Percentiles rank a stretch among this genome's conserved stretches.
These are phyloP conservation scores for Wasmannia auropunctata DNA, from an alignment of 1,140 invertebrate species.

Conservation along the genomic window DNA sequence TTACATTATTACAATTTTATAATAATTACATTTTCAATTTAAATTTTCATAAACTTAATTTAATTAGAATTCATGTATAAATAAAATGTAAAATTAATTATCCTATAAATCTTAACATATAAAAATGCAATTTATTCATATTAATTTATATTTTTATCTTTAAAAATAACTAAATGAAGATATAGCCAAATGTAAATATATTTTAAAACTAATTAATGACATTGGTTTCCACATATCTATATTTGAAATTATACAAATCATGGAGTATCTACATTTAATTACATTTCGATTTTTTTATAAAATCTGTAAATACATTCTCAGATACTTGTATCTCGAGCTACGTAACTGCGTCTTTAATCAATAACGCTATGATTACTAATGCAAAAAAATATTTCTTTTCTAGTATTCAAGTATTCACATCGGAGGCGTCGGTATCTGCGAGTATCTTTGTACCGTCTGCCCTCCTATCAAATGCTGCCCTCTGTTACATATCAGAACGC, in stretches of 20 bases:
- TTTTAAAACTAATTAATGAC: background rate
- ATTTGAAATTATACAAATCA: background rate
- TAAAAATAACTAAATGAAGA: background rate
- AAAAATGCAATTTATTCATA: background rate
- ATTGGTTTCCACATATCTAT: background rate
- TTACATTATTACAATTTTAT: no score
- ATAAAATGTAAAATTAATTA: background rate
- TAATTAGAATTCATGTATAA: background rate
- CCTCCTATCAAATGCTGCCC: conserved; percentile 43
- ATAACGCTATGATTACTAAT: background rate
- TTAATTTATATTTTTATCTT: background rate
- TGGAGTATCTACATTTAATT: background rate
- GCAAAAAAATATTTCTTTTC: background rate
- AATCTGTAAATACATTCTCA: background rate
- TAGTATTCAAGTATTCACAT: background rate
- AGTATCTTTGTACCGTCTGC: background rate
- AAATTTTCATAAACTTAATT: background rate
- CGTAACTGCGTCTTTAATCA: background rate
- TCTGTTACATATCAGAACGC: background rate
- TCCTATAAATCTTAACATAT: background rate
- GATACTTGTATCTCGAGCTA: background rate
- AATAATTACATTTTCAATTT: background rate
- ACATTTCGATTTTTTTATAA: background rate
- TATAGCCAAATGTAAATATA: background rate
- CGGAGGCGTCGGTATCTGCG: background rate